Evolutionary conservation across 2,797 vertebrate species (phyloP).

Genomic region (Lycodopsis pacificus): DNA sequence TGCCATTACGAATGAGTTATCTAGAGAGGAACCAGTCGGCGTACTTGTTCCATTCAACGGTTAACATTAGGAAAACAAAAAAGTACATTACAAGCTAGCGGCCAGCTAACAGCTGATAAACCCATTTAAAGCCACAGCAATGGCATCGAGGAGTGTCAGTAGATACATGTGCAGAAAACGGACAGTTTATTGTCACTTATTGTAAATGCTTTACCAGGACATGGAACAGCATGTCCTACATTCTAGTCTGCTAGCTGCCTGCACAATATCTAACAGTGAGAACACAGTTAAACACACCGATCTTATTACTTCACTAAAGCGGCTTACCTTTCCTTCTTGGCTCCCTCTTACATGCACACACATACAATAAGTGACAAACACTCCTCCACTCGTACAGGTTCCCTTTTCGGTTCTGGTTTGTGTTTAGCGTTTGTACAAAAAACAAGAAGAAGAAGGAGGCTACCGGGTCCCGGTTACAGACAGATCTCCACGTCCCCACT

Average conservation of each 20-base stretch:
- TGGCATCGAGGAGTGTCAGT: background rate
- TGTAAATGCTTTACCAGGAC: background rate
- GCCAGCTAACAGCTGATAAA: conserved; percentile 68
- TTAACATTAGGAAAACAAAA: conserved; percentile 9
- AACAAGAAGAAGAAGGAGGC: conserved; percentile 18
- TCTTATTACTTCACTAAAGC: conserved; percentile 46
- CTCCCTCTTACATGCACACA: conserved; percentile 60
- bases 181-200: background rate
- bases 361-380: conserved; percentile 37
- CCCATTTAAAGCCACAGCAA: background rate
- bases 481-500: conserved; percentile 85
- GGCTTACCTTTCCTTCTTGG: conserved; percentile 75
- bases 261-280: conserved; percentile 2
- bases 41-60: background rate
- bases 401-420: conserved; percentile 15
- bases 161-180: background rate
- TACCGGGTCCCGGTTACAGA: conserved; percentile 66
- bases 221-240: background rate
- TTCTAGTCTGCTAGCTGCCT: conserved; percentile 46
- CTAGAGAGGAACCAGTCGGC: too few species aligned
- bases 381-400: background rate
- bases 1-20: background rate
- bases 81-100: conserved; percentile 49
- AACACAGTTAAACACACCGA: conserved; percentile 14
- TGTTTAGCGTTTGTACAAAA: background rate